Evolutionary conservation across 2,113 vertebrate species (phyloP), one percentile per base, ranked within the genome.

Genomic region (Mustela nigripes): DNA sequence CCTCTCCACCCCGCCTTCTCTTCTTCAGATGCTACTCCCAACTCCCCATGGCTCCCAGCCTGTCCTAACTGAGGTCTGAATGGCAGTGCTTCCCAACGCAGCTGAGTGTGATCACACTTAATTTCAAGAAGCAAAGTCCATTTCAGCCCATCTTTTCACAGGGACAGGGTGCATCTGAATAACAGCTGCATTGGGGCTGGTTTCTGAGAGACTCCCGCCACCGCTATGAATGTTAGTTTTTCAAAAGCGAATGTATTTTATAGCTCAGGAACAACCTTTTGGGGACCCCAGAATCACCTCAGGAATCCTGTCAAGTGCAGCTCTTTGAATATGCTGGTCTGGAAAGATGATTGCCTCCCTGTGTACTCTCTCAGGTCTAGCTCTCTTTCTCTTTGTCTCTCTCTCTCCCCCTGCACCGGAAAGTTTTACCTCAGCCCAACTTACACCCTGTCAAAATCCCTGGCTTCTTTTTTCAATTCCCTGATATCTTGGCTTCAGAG

Each of bases 91-190:
- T 94, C 96, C 94, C 58, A 0, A 1, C 91, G 80, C 92, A 84
- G 73, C 87, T 0, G 19, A 84, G 95, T 98, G 97, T 93, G 94
- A 97, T 97, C 97, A 86, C 97, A 97, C 98, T 98, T 97, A 76
- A 98, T 98, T 97, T 96, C 97, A 97, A 94, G 88, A 50, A 95
- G 91, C 94, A 79, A 95, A 97, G 95, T 97, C 97, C 97, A 86
- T 97, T 95, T 95, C 48, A 45, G 95, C 76, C 94, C 65, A 33
- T 18, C 50, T 96, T 97, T 95, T 97, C 96, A 98, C 95, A 76
- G 71, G 50, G 78, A 89, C 50, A 31, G 93, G 71, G 85, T 90
- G 92, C 82, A 91, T 93, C 89, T 91, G 95, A 97, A 86, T 95
- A 96, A 79, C 33, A 89, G 85, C 63, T 36, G 7, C 8, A n/a